Evolutionary conservation across 2,888 invertebrate species (phyloP), one percentile per base, ranked within the genome.

Genomic region (Blomia tropicalis): DNA sequence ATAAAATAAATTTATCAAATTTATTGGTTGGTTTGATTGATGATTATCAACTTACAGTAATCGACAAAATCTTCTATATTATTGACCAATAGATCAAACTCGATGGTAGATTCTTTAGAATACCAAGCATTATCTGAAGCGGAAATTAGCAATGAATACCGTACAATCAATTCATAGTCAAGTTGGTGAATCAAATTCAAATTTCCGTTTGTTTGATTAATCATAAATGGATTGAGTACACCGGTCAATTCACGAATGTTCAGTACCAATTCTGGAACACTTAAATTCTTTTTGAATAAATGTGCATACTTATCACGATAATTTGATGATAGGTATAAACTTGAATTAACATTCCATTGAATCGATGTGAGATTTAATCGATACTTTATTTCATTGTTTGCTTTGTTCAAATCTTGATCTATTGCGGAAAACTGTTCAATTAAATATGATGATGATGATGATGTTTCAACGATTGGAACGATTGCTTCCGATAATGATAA

Each of bases 131-230:
- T 76, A 76, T 95, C 93, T 66, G 79, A 80, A 0, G 89, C 92
- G 0, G 87, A 86, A 63, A 95, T 85, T 71, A 87, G 89, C 2
- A 95, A 74, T 59, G 82, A 80, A 73, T 91, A 91, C 71, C 85
- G 85, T 71, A 84, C 84, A 59, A 85, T 80, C 0, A 81, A 79
- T 71, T 95, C 93, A 70, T 83, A 95, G 74, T 95, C 93, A 30
- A 95, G 76, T 1, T 83, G 78, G 68, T 85, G 80, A 53, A 82
- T 77, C 66, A 91, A 86, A 32, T 82, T 84, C 0, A 95, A 81
- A 0, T 82, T 82, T 0, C 95, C 93, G 0, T 82, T 81, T 22
- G 79, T 76, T 0, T 83, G 74, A 72, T 91, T 81, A 7, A 95
- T 83, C 56, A 79, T 77, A 72, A 95, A 95, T 1, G 64, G 64